Conservation (phyloP, 2,113 vertebrate species). For the Gnathonemus longibarbis region DNA sequence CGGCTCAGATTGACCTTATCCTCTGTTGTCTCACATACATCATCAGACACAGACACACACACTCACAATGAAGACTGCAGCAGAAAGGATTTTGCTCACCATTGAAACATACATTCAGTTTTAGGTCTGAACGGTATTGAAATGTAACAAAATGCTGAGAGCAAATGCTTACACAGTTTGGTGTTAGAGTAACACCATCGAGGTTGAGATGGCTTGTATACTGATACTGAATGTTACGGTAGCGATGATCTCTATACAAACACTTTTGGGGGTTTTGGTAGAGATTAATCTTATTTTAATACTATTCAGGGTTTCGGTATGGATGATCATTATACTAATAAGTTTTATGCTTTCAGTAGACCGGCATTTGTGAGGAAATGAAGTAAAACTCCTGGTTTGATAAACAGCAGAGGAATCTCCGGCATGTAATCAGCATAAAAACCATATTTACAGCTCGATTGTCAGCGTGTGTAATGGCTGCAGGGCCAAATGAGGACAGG, state of each 20-base stretch:
- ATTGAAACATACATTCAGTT: neutral
- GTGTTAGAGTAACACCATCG: neutral
- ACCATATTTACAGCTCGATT: constrained; percentile 24
- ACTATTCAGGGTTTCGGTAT: neutral
- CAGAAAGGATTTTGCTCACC: neutral
- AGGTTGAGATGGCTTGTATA: neutral
- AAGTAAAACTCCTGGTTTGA: neutral
- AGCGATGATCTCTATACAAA: neutral
- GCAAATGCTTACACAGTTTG: neutral
- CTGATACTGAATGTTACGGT: neutral
- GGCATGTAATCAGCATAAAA: neutral
- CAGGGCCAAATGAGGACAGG: constrained; percentile 10
- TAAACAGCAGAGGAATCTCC: neutral
- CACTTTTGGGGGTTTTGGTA: neutral
- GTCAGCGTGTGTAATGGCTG: constrained; percentile 20
- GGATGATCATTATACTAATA: neutral
- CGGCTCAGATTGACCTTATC: neutral
- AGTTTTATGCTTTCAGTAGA: neutral
- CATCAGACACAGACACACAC: neutral
- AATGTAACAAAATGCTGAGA: neutral
- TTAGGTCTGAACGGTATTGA: neutral
- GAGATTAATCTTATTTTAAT: neutral
- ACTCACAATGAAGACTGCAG: neutral
- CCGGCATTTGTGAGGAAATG: neutral
- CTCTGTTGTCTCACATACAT: neutral